Conservation (phyloP, 2,797 vertebrate genomes). For the Pterois miles region DNA sequence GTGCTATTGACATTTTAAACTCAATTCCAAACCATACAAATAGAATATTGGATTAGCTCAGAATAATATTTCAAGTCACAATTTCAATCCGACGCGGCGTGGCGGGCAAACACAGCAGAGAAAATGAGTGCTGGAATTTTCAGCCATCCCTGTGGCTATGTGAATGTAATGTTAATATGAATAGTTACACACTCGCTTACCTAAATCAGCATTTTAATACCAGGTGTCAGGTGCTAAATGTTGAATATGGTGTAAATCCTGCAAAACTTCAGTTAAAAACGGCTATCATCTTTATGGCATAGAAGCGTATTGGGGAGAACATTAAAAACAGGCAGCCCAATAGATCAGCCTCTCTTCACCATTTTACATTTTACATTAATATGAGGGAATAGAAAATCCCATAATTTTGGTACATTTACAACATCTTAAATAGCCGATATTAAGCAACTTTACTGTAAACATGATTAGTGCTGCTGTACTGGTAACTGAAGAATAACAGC, state of each 20-base stretch:
- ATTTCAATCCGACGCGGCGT: constrained; percentile 50
- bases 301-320: constrained; percentile 30
- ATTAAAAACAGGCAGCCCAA: constrained; percentile 24
- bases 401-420: constrained; percentile 1
- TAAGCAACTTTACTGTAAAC: constrained; percentile 16
- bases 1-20: constrained; percentile 79
- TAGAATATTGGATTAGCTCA: constrained; percentile 76
- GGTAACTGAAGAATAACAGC: background rate
- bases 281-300: constrained; percentile 39
- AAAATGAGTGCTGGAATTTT: constrained; percentile 56
- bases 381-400: background rate
- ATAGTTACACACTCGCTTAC: constrained; percentile 35
- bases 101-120: constrained; percentile 63
- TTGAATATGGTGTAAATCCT: constrained; percentile 54
- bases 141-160: constrained; percentile 53
- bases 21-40: constrained; percentile 76
- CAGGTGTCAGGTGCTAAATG: constrained; percentile 40
- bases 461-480: constrained; percentile 18
- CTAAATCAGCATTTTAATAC: constrained; percentile 62
- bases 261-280: constrained; percentile 36
- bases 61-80: constrained; percentile 75
- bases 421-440: constrained; percentile 7
- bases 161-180: constrained; percentile 54
- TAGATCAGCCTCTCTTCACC: constrained; percentile 24
- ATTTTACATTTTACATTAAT: constrained; percentile 13